A percentile compares a stretch with the other conserved stretches of the same genome.
These are phyloP conservation scores for Mesembrinibis cayennensis DNA, from an alignment of 2,113 vertebrate genomes.

Conservation along the genomic window DNA sequence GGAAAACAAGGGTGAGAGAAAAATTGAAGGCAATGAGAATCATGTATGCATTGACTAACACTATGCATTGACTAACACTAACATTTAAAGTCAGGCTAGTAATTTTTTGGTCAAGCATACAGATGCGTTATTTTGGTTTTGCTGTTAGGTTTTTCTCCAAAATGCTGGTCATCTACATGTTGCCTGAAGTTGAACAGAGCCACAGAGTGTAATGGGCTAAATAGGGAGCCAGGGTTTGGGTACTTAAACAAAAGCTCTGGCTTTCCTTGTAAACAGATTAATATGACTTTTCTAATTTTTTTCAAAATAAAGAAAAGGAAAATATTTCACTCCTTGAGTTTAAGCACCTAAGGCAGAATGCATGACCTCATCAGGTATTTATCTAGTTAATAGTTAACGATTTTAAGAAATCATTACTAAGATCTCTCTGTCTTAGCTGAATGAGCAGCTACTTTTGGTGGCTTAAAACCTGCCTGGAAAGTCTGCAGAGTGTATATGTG, in stretches of 20 bases:
- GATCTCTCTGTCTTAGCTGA: neutral
- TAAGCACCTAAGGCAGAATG: neutral
- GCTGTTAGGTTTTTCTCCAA: neutral
- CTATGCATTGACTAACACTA: neutral
- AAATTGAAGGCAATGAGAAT: neutral
- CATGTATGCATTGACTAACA: neutral
- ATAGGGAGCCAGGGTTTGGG: neutral
- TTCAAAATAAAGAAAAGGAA: neutral
- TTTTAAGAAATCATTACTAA: neutral
- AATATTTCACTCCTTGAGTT: neutral
- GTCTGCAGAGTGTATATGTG: neutral
- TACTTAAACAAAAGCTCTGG: neutral
- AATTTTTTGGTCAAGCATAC: neutral
- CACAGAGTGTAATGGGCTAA: neutral
- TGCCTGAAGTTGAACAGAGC: neutral
- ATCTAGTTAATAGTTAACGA: neutral
- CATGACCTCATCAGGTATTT: neutral
- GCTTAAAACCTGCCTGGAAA: neutral
- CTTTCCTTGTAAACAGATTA: neutral
- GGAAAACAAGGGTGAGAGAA: neutral
- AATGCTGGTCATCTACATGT: neutral
- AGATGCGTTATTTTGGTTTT: neutral
- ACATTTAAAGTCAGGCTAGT: neutral
- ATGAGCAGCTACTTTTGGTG: neutral
- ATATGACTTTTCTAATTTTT: neutral